phyloP scores from a whole-genome alignment of 2,888 invertebrate species.

The Caradrina kadenii region DNA sequence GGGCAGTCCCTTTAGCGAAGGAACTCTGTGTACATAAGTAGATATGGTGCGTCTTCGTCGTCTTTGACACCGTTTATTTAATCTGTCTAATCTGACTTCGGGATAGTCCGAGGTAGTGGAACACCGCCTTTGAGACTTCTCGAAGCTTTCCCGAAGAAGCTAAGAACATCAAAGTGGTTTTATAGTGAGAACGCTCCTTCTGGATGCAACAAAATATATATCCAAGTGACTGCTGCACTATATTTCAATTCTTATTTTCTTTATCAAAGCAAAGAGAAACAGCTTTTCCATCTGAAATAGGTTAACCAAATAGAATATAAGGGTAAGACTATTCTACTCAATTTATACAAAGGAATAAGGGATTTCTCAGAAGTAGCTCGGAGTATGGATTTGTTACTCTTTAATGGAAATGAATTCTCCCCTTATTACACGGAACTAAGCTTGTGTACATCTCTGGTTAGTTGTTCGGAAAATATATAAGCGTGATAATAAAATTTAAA shows the following conservation, averaged over 20 bases:
- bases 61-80: conserved; percentile 55
- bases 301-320: background rate
- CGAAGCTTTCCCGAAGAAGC: conserved; percentile 22
- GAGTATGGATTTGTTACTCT: background rate
- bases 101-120: conserved; percentile 31
- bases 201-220: conserved; percentile 3
- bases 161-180: conserved; percentile 37
- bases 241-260: background rate
- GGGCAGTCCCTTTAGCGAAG: conserved; percentile 13
- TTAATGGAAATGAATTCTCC: too few species aligned
- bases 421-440: too few species aligned
- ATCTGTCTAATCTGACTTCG: conserved; percentile 52
- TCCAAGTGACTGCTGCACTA: conserved; percentile 1
- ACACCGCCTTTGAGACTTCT: conserved; percentile 43
- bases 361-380: background rate
- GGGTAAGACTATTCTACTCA: background rate
- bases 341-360: background rate
- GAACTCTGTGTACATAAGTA: conserved; percentile 10
- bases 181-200: background rate
- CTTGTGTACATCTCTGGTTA: background rate
- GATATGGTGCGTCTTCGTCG: conserved; percentile 4
- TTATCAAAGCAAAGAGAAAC: background rate
- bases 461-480: too few species aligned
- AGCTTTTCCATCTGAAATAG: background rate
- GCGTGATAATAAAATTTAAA: background rate